Conservation (phyloP, 2,113 vertebrate species). For the Benthochromis sp. region DNA sequence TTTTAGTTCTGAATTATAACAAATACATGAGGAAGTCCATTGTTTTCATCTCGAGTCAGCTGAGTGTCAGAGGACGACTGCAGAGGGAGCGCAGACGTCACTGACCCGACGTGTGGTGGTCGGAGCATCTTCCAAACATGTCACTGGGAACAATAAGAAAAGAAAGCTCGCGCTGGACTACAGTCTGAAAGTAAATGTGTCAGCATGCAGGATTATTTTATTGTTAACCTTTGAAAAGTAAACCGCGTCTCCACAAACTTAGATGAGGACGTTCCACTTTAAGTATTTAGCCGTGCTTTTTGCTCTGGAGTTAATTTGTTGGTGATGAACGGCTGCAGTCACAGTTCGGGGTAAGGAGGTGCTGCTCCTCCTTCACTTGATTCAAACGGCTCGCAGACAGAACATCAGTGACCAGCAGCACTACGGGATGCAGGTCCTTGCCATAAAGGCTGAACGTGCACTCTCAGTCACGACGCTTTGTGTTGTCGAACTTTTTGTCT, state of each 20-base stretch:
- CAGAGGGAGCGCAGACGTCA: fast-evolving
- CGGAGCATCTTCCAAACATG: neutral
- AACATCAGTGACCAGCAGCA: neutral
- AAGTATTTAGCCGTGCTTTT: neutral
- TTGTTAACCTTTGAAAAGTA: neutral
- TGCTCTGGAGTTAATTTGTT: fast-evolving
- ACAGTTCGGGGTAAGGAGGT: neutral
- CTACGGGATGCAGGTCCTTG: neutral
- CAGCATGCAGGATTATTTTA: neutral
- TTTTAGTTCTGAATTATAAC: neutral
- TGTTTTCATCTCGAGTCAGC: neutral
- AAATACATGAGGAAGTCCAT: neutral
- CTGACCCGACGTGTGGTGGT: neutral
- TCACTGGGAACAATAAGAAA: neutral
- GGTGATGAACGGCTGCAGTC: neutral
- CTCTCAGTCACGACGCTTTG: neutral
- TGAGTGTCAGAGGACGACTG: neutral
- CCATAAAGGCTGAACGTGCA: fast-evolving
- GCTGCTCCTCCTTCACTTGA: neutral
- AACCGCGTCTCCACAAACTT: neutral
- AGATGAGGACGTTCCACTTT: neutral
- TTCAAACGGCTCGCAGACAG: neutral
- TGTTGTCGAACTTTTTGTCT: neutral
- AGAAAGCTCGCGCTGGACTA: neutral
- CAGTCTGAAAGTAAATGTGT: fast-evolving